Conservation (phyloP, 2,113 vertebrate genomes). For the Chrysochloris asiatica region DNA sequence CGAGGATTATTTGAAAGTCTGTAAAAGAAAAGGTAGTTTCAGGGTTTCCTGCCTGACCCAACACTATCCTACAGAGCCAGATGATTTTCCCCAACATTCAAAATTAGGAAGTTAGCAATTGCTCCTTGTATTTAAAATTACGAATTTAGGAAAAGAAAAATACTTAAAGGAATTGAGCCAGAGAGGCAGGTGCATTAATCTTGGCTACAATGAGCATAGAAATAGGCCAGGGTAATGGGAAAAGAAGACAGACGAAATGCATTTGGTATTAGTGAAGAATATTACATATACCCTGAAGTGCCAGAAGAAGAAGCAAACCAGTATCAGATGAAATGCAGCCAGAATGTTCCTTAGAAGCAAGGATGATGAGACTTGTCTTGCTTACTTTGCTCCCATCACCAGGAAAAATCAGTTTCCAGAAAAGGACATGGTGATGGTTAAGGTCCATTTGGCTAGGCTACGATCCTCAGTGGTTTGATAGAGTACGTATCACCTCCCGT, state of each 20-base stretch:
- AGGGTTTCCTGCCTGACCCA: neutral
- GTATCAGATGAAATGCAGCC: neutral
- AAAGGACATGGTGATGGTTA: neutral
- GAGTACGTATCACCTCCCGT: neutral
- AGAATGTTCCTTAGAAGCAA: neutral
- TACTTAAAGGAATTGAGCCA: neutral
- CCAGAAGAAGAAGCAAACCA: neutral
- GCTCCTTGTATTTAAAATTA: too few relatives aligned
- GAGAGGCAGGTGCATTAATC: conserved; percentile 1
- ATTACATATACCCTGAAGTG: neutral
- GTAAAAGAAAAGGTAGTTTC: neutral
- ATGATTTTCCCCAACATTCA: neutral
- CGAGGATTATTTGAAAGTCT: neutral
- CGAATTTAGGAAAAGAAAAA: neutral
- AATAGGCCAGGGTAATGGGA: neutral
- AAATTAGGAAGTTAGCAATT: too few relatives aligned
- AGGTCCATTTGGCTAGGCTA: neutral
- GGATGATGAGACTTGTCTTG: neutral
- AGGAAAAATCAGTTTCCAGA: neutral
- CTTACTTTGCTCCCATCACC: neutral
- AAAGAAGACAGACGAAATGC: neutral
- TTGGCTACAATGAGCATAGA: neutral
- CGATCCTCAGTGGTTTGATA: neutral
- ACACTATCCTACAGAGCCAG: neutral
- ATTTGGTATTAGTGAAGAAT: neutral